Conservation (phyloP, 2,113 vertebrate genomes). For the Catagonus wagneri region DNA sequence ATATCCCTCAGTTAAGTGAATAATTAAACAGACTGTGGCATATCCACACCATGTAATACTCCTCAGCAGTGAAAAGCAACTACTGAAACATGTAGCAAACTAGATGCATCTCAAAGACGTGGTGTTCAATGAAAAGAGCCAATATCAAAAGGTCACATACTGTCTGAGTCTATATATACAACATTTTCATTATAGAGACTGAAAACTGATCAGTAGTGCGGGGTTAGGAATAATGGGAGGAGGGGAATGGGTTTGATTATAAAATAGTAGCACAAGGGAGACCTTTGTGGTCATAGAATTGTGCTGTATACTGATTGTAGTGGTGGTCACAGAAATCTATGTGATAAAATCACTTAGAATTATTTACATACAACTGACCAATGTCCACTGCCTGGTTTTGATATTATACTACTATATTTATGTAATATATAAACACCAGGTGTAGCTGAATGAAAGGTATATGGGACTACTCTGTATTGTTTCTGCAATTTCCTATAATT, state of each 20-base stretch:
- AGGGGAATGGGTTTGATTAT: not conserved
- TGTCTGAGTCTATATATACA: not conserved
- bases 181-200: not conserved
- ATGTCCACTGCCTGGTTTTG: not conserved
- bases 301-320: not conserved
- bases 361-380: not conserved
- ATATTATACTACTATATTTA: not conserved
- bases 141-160: not conserved
- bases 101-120: not conserved
- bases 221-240: not conserved
- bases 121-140: not conserved
- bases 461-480: not conserved
- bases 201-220: not conserved
- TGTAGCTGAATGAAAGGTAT: not conserved
- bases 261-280: not conserved
- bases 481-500: not conserved
- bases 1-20: not conserved
- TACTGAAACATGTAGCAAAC: not conserved
- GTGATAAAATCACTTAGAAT: conserved; percentile 13
- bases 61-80: not conserved
- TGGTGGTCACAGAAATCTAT: not conserved
- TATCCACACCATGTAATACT: not conserved
- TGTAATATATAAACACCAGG: not conserved
- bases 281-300: not conserved
- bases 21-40: not conserved